A percentile compares a stretch with the other conserved stretches of the same genome.
phyloP scores from a whole-genome alignment of 2,888 invertebrate species.

The Crematogaster levior region DNA sequence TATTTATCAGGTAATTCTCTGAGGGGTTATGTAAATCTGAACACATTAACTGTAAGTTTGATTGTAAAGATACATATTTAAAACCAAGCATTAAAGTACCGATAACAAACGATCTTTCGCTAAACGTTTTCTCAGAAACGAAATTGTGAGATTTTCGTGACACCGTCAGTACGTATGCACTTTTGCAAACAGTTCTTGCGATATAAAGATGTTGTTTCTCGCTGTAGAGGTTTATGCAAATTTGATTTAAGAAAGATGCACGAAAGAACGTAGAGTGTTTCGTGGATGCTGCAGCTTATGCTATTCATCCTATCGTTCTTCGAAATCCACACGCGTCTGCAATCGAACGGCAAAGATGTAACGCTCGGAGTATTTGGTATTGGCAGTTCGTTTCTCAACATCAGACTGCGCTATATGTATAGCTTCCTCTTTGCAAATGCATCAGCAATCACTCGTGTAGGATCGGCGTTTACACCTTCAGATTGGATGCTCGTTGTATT shows the following conservation, averaged over 20 bases:
- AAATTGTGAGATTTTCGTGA: background rate
- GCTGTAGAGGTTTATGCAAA: constrained; percentile 39
- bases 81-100: background rate
- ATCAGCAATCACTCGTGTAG: constrained; percentile 42
- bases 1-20: background rate
- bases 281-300: background rate
- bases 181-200: constrained; percentile 58
- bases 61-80: background rate
- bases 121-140: background rate
- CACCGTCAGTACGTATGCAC: background rate
- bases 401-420: constrained; percentile 64
- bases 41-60: background rate
- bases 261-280: constrained; percentile 12
- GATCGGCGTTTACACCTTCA: constrained; percentile 43
- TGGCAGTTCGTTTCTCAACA: constrained; percentile 67
- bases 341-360: constrained; percentile 73
- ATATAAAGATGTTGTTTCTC: constrained; percentile 66
- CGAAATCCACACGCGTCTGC: constrained; percentile 68
- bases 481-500: constrained; percentile 42
- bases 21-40: background rate
- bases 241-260: constrained; percentile 19
- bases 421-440: constrained; percentile 54
- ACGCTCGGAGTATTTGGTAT: constrained; percentile 68
- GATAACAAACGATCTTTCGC: background rate
- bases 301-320: constrained; percentile 45